phyloP scores from a whole-genome alignment of 2,888 invertebrate genomes.

The Habroteleia sp. region DNA sequence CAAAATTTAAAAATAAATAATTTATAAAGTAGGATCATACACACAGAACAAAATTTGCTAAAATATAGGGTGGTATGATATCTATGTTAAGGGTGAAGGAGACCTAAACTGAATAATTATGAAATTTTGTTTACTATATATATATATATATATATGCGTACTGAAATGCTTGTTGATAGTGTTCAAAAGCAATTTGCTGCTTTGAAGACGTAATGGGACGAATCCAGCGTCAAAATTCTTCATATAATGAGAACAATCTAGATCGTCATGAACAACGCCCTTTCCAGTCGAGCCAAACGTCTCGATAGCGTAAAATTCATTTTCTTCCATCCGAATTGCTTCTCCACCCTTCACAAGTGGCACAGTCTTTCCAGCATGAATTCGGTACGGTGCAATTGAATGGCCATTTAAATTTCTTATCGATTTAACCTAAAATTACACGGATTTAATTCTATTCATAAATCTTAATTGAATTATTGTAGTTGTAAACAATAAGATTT shows the following conservation, averaged over 20 bases:
- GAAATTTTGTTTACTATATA: constrained; percentile 2
- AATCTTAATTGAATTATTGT: not conserved
- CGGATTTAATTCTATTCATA: not conserved
- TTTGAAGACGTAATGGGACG: constrained; percentile 94
- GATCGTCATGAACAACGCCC: constrained; percentile 97
- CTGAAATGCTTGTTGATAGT: constrained; percentile 98
- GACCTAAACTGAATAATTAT: too few relatives aligned
- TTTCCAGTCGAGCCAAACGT: constrained; percentile 99
- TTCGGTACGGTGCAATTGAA: constrained; percentile 99
- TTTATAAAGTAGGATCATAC: too few relatives aligned
- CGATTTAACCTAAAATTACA: constrained; percentile 87
- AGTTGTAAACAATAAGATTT: too few relatives aligned
- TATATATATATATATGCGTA: constrained; percentile 55
- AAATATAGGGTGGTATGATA: too few relatives aligned
- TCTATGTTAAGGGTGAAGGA: constrained; percentile 23
- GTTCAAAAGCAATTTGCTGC: constrained; percentile 95
- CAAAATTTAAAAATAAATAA: too few relatives aligned
- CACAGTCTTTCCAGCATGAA: constrained; percentile 98
- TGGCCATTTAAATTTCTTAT: constrained; percentile 99
- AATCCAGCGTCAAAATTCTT: constrained; percentile 97
- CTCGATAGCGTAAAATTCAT: constrained; percentile 99
- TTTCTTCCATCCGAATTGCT: constrained; percentile 98
- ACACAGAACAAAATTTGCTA: too few relatives aligned
- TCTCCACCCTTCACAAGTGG: constrained; percentile 99
- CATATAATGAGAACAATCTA: constrained; percentile 99